Evolutionary conservation across 2,113 vertebrate genomes (phyloP).

Genomic region (Sisor rabdophorus): DNA sequence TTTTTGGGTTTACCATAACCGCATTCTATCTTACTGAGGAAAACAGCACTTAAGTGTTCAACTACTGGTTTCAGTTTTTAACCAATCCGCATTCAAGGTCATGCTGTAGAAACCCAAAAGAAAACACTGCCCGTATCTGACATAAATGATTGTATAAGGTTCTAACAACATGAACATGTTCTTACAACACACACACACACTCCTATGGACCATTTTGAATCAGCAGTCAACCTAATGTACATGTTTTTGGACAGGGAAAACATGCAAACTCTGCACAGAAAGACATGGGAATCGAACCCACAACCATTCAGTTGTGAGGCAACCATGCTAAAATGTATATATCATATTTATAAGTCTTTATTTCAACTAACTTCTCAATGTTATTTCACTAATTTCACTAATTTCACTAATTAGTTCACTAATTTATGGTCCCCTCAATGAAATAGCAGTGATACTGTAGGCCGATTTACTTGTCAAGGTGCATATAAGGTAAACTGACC

Average conservation of each 20-base stretch:
- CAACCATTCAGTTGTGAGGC: too few species aligned
- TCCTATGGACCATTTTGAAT: too few species aligned
- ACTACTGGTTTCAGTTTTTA: not conserved
- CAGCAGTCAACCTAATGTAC: too few species aligned
- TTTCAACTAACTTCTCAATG: too few species aligned
- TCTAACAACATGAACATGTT: not conserved
- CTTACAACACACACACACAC: too few species aligned
- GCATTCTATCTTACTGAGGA: not conserved
- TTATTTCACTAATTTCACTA: not conserved
- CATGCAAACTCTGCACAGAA: too few species aligned
- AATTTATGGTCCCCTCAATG: not conserved
- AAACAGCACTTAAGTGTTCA: not conserved
- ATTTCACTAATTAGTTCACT: too few species aligned
- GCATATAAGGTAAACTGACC: constrained; percentile 15
- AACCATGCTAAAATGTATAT: too few species aligned
- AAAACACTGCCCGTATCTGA: not conserved
- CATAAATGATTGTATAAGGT: not conserved
- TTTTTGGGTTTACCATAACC: not conserved
- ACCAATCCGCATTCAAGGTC: not conserved
- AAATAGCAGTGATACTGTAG: not conserved
- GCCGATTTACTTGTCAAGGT: not conserved
- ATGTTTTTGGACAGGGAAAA: too few species aligned
- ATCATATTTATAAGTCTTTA: constrained; percentile 11
- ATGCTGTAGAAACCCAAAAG: not conserved
- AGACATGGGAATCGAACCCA: too few species aligned